Evolutionary conservation across 2,113 vertebrate genomes (phyloP).

Genomic region (Sakesphorus luctuosus): DNA sequence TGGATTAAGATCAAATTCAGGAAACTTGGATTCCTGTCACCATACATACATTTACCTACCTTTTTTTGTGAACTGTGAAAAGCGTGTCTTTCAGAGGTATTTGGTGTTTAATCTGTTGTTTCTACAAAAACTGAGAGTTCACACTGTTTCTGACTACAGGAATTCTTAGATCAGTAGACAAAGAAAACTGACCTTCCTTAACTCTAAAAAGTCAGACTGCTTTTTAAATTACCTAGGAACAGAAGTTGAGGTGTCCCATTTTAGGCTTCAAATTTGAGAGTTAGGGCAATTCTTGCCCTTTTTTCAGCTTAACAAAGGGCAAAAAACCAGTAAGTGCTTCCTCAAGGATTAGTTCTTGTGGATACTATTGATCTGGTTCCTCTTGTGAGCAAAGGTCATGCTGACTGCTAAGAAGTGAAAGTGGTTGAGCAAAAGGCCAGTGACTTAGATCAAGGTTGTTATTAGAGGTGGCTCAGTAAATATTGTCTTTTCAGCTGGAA

Average conservation of each 20-base stretch:
- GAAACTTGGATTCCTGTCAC: background rate
- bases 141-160: background rate
- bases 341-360: background rate
- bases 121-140: background rate
- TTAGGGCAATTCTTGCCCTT: background rate
- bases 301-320: background rate
- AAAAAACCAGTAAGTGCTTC: background rate
- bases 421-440: background rate
- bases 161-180: background rate
- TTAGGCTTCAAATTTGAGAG: background rate
- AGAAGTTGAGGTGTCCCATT: background rate
- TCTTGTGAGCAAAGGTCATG: background rate
- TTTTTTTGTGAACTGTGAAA: background rate
- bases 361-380: background rate
- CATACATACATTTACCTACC: no score
- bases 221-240: background rate
- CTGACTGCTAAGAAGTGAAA: slow-evolving; percentile 6
- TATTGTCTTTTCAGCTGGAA: background rate
- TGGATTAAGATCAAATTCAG: background rate
- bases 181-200: background rate
- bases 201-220: background rate
- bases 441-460: background rate
- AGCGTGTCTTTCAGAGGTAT: background rate
- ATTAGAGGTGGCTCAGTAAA: background rate
- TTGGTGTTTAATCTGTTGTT: background rate